These are phyloP conservation scores for Mus musculus DNA, from an alignment of 2,113 vertebrate genomes.

Conservation along the genomic window DNA sequence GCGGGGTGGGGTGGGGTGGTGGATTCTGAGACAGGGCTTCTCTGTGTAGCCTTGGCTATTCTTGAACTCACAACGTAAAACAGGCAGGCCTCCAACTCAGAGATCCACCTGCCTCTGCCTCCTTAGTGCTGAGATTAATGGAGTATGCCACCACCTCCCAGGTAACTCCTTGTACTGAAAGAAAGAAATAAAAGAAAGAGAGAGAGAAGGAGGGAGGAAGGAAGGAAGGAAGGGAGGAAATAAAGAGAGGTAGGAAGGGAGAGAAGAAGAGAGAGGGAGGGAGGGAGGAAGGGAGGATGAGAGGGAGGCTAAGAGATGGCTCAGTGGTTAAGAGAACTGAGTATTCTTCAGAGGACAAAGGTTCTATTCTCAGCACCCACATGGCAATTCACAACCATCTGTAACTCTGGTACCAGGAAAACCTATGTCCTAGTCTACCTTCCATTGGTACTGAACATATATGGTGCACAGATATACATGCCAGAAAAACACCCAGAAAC, in stretches of 20 bases:
- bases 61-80: too few relatives aligned
- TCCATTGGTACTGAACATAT: background rate
- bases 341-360: background rate
- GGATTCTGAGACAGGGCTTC: too few relatives aligned
- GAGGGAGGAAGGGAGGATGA: background rate
- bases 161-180: background rate
- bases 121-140: too few relatives aligned
- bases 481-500: background rate
- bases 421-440: background rate
- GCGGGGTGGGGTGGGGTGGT: too few relatives aligned
- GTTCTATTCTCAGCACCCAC: background rate
- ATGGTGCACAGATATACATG: background rate
- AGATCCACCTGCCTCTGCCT: too few relatives aligned
- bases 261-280: too few relatives aligned
- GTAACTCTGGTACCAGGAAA: background rate
- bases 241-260: too few relatives aligned
- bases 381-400: background rate
- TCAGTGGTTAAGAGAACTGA: background rate
- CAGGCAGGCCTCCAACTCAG: too few relatives aligned
- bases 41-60: too few relatives aligned
- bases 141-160: too few relatives aligned
- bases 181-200: background rate
- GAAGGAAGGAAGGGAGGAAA: fast-evolving
- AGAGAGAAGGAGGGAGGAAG: too few relatives aligned
- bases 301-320: background rate